Evolutionary conservation across 1,140 invertebrate species (phyloP), one percentile per base, ranked within the genome.

Genomic region (Lutraria rhynchaena): DNA sequence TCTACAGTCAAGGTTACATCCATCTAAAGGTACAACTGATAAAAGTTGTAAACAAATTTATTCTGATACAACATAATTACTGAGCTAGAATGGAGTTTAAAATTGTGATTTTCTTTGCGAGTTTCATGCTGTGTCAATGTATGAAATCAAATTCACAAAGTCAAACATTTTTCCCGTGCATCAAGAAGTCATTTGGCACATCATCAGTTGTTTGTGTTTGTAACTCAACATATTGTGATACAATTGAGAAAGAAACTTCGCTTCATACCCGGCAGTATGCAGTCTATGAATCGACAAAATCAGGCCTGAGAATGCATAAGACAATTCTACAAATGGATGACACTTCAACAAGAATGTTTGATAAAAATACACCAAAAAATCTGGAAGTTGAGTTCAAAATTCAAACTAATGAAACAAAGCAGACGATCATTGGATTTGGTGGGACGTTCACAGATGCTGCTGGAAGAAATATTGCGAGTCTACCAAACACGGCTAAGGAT

Each of bases 361-460:
- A 22, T 3, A 27, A 19, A 44, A 7, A 44, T 5, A 31, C 7
- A 9, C 2, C 11, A 27, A 49, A 49, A 17, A 4, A 65, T 24
- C 35, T 41, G 35, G 73, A 49, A 13, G n/a, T 75, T 9, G 27
- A 19, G 9, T 76, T 61, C 51, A n/a, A 44, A 13, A 49, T 89
- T 29, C 71, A 82, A 7, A 74, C 15, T 19, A 84, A 78, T 60
- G 73, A 74, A n/a, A 88, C 81, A 13, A 88, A 84, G 24, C 89
- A 94, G 86, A 90, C 81, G 27, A 90, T 94, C 24, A 78, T 94
- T 71, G 97, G 97, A 0, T 98, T 97, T 90, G 97, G 97, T 0
- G 97, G 96, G 19, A 96, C 97, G 0, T 96, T 98, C 81, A 98
- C 97, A 0, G 97, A 98, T 90, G 92, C 97, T 0, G 94, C 95